Percentiles rank a stretch among this genome's conserved stretches.
These are phyloP conservation scores for Merluccius polli DNA, from an alignment of 2,797 vertebrate species.

Conservation along the genomic window DNA sequence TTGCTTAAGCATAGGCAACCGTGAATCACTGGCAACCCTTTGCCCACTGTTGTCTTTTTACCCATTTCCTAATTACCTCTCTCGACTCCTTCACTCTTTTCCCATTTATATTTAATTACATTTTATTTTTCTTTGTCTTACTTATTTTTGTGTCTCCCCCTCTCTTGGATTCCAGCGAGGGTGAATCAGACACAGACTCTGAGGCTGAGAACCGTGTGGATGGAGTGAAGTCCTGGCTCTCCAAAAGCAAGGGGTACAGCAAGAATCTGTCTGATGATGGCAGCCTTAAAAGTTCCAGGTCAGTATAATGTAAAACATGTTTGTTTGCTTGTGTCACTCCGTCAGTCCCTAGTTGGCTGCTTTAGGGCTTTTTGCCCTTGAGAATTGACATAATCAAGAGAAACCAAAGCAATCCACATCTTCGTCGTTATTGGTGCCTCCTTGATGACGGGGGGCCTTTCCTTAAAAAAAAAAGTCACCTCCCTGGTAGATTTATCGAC, in stretches of 20 bases:
- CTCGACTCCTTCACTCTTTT: constrained; percentile 3
- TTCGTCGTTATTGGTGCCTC: constrained; percentile 47
- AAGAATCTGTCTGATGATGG: constrained; percentile 91
- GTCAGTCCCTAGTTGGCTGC: constrained; percentile 6
- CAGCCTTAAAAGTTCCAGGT: constrained; percentile 95
- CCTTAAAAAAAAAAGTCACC: constrained; percentile 42
- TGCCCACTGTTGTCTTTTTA: constrained; percentile 7
- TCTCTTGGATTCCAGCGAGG: constrained; percentile 72
- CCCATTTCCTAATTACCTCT: background rate
- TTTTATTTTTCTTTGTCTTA: constrained; percentile 28
- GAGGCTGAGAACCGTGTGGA: constrained; percentile 92
- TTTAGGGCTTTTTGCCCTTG: constrained; percentile 3
- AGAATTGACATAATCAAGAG: constrained; percentile 18
- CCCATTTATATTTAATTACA: background rate
- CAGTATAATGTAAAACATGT: constrained; percentile 48
- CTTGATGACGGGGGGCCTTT: constrained; percentile 40
- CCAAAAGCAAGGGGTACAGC: constrained; percentile 90
- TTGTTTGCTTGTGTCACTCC: background rate
- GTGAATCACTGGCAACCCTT: background rate
- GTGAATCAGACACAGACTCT: constrained; percentile 87
- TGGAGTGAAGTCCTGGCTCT: constrained; percentile 95
- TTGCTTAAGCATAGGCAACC: constrained; percentile 14
- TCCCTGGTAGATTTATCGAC: constrained; percentile 66
- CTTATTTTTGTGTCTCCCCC: constrained; percentile 29
- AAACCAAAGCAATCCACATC: constrained; percentile 30